Percentiles rank a stretch among this genome's conserved stretches.
Evolutionary conservation across 2,797 vertebrate genomes (phyloP).

Genomic region (Chrosomus eos): DNA sequence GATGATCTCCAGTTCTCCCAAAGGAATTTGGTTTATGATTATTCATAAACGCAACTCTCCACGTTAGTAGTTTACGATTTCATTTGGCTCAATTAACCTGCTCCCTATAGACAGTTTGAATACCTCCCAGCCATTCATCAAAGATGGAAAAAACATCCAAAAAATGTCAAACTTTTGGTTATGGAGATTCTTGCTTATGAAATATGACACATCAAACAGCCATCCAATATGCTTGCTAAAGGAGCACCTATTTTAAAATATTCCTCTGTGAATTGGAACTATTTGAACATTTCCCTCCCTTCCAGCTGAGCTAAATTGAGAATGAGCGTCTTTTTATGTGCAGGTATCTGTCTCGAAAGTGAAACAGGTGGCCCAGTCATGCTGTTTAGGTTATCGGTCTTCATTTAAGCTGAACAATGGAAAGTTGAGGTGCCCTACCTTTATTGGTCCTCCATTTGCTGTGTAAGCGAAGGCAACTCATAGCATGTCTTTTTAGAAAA

Average conservation of each 20-base stretch:
- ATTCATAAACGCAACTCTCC: conserved; percentile 76
- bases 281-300: conserved; percentile 57
- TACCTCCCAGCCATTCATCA: conserved; percentile 67
- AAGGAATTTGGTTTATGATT: conserved; percentile 73
- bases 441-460: not conserved
- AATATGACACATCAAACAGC: conserved; percentile 60
- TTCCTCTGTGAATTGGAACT: conserved; percentile 61
- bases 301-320: conserved; percentile 15
- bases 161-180: conserved; percentile 59
- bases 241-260: conserved; percentile 55
- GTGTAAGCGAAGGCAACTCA: not conserved
- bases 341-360: conserved; percentile 27
- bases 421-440: not conserved
- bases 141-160: conserved; percentile 64
- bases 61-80: conserved; percentile 70
- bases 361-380: conserved; percentile 35
- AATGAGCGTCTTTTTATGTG: conserved; percentile 40
- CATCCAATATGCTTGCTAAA: conserved; percentile 53
- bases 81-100: conserved; percentile 75
- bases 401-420: conserved; percentile 28
- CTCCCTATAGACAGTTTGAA: conserved; percentile 66
- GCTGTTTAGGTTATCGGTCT: conserved; percentile 31
- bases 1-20: conserved; percentile 61
- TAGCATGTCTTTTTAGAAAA: not conserved
- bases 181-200: conserved; percentile 56